These are phyloP conservation scores for Menura novaehollandiae DNA, from an alignment of 2,113 vertebrate genomes.

Conservation along the genomic window DNA sequence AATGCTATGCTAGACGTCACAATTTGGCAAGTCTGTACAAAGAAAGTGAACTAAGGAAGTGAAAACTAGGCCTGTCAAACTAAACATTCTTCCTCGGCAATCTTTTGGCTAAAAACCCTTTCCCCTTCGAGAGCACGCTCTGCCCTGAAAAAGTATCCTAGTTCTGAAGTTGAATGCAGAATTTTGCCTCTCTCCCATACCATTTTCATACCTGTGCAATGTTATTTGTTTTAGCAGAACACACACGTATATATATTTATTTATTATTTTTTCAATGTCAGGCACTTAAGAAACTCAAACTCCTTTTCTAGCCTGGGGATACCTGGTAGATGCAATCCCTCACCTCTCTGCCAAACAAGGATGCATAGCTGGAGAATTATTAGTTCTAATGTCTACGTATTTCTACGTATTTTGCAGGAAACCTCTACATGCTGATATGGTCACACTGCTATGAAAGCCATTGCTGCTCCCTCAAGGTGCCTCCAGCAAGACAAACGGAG, in stretches of 20 bases:
- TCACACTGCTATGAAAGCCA: neutral
- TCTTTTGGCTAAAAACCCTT: slow-evolving; percentile 24
- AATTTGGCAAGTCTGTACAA: slow-evolving; percentile 64
- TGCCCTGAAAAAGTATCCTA: neutral
- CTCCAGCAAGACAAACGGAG: neutral
- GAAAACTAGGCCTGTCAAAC: slow-evolving; percentile 33
- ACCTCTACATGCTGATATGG: neutral
- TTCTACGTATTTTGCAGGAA: slow-evolving; percentile 6
- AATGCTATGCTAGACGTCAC: slow-evolving; percentile 34
- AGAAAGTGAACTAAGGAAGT: slow-evolving; percentile 48
- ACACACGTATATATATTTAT: neutral
- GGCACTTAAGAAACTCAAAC: slow-evolving; percentile 67
- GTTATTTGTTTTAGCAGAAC: slow-evolving; percentile 55
- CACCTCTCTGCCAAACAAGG: neutral
- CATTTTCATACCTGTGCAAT: slow-evolving; percentile 37
- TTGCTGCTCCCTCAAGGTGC: slow-evolving; percentile 7
- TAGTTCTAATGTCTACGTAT: neutral
- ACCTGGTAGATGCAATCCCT: neutral
- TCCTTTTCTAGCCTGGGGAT: neutral
- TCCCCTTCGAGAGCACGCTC: neutral
- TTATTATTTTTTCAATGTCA: slow-evolving; percentile 42
- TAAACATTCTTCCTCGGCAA: slow-evolving; percentile 34
- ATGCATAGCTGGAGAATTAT: slow-evolving; percentile 14
- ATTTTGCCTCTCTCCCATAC: neutral
- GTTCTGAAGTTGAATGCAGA: neutral